Evolutionary conservation across 2,797 vertebrate genomes (phyloP).

Genomic region (Corythornis leucogaster): DNA sequence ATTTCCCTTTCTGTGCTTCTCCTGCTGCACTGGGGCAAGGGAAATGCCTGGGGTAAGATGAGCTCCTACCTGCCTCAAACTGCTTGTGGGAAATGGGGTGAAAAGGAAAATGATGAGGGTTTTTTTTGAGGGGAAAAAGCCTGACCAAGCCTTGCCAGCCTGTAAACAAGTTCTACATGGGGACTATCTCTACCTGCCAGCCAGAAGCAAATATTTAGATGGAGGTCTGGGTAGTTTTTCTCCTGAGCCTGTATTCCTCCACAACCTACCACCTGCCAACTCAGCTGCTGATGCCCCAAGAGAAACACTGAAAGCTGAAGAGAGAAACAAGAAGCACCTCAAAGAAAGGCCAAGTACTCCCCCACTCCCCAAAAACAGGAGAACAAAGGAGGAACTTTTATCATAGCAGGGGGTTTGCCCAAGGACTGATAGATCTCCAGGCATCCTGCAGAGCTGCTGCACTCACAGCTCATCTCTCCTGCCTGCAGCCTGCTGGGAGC

Average conservation of each 20-base stretch:
- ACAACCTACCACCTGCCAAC: neutral
- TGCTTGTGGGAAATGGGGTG: neutral
- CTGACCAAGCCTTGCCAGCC: neutral
- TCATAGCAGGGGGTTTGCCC: neutral
- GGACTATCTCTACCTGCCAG: neutral
- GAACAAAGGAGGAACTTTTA: neutral
- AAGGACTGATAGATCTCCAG: neutral
- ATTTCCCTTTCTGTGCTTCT: neutral
- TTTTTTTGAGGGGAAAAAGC: neutral
- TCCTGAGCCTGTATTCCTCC: neutral
- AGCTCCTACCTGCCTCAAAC: neutral
- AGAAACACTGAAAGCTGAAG: neutral
- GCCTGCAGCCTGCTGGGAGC: neutral
- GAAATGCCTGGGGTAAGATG: neutral
- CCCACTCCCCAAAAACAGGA: neutral
- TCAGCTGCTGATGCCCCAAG: neutral
- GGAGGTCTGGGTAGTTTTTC: neutral
- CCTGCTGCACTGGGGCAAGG: neutral
- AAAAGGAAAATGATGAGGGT: neutral
- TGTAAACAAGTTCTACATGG: neutral
- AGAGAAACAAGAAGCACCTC: neutral
- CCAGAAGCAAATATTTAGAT: neutral
- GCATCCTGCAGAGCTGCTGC: neutral
- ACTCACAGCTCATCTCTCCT: neutral
- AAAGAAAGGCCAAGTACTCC: neutral